A percentile compares a stretch with the other conserved stretches of the same genome.
Evolutionary conservation across 1,140 invertebrate species (phyloP).

Genomic region (Brachionus asplanchnoidis): DNA sequence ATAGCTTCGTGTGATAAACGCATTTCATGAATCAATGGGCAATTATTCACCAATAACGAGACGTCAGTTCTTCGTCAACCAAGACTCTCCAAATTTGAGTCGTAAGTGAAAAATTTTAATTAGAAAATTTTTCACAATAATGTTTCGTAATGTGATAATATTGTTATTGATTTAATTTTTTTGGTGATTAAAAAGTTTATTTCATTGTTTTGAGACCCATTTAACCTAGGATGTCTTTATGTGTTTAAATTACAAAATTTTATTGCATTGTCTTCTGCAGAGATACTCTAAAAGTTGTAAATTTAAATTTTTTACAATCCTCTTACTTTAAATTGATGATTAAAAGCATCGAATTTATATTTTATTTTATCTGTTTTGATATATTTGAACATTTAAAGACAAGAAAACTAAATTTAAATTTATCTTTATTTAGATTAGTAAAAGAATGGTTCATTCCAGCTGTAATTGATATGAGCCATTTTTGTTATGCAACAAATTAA

Average conservation of each 20-base stretch:
- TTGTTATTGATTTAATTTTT: slow-evolving; percentile 10
- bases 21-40: slow-evolving; percentile 40
- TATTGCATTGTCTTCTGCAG: not conserved
- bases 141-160: slow-evolving; percentile 23
- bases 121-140: not conserved
- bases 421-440: not conserved
- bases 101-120: slow-evolving; percentile 23
- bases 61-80: slow-evolving; percentile 27
- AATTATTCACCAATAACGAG: slow-evolving; percentile 34
- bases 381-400: not conserved
- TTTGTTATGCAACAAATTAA: not conserved
- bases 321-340: not conserved
- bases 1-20: slow-evolving; percentile 40
- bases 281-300: not conserved
- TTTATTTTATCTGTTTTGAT: not conserved
- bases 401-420: not conserved
- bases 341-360: not conserved
- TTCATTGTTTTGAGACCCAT: not conserved
- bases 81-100: slow-evolving; percentile 36
- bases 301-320: not conserved
- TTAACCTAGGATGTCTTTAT: not conserved
- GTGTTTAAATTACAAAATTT: not conserved
- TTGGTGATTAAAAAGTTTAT: not conserved
- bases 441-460: not conserved
- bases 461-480: not conserved